Percentiles rank a stretch among this genome's conserved stretches.
Evolutionary conservation across 2,113 vertebrate species (phyloP).

Genomic region (Platysteira castanea): DNA sequence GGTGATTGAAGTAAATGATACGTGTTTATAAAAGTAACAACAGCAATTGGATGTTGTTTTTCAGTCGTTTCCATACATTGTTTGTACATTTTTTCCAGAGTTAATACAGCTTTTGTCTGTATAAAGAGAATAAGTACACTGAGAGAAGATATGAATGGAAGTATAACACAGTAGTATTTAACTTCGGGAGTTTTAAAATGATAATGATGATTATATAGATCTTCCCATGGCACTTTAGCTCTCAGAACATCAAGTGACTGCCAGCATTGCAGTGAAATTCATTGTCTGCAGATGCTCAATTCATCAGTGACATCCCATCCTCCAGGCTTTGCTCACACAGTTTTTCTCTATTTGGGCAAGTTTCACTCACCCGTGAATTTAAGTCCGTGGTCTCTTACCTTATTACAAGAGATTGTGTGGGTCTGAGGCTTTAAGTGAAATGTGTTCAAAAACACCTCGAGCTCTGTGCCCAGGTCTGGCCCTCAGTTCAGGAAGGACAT

Average conservation of each 20-base stretch:
- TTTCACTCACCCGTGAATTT: neutral
- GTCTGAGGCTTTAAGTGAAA: neutral
- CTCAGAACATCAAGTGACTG: neutral
- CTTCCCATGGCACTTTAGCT: neutral
- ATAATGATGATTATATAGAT: neutral
- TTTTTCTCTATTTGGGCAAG: neutral
- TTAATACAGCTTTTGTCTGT: neutral
- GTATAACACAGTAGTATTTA: neutral
- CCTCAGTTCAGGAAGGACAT: neutral
- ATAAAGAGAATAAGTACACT: neutral
- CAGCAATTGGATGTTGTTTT: neutral
- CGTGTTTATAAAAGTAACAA: conserved; percentile 11
- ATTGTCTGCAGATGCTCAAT: neutral
- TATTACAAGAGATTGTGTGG: neutral
- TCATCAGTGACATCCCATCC: neutral
- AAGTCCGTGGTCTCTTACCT: neutral
- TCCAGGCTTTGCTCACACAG: neutral
- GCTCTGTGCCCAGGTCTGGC: neutral
- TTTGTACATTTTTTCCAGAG: neutral
- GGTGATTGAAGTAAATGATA: conserved; percentile 41
- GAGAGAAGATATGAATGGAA: neutral
- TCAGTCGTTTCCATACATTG: neutral
- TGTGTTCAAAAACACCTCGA: neutral
- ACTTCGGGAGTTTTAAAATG: neutral
- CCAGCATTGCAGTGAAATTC: neutral